Base-by-base conservation (phyloP, 2,113 vertebrate genomes). In the Nibea coibor region DNA sequence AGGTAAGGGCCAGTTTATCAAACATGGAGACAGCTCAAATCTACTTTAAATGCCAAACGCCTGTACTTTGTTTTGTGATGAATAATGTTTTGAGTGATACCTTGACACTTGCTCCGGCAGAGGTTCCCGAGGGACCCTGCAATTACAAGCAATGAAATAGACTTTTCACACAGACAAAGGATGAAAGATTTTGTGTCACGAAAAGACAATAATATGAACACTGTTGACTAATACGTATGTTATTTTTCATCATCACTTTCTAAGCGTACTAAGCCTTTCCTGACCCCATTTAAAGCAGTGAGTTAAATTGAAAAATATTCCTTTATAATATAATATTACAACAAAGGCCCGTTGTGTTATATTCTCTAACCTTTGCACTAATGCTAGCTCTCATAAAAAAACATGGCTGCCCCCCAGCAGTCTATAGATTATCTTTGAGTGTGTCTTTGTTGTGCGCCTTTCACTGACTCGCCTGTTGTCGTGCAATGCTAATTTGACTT, bases 401-500 rank as follows among this genome's bases (percentile, higher is more conserved):
- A 63, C 35, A 10, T 77, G 69, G 48, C 66, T 16, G 24, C 16
- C 58, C 59, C 57, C 56, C 51, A 58, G 69, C 62, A 68, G 64
- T 75, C 11, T 78, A 63, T 61, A 78, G 54, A 78, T 89, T 74
- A 85, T 79, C 56, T 76, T 53, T 35, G 72, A 78, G 63, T 6
- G 63, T 11, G 43, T 83, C 65, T 83, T 82, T 82, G 70, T 87
- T 77, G 62, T 57, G 53, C 45, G 14, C 58, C 74, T 82, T 81
- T 91, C 78, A 79, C 72, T 50, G 35, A 64, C 77, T 66, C 74
- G 54, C 42, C 43, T 71, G 67, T 84, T 85, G 70, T 72, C 16
- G 10, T 42, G 17, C 67, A 66, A 83, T 75, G 86, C 80, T 84
- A 90, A 90, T 87, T 78, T 86, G 89, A 90, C 81, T 87, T 89